Evolutionary conservation across 1,140 invertebrate species (phyloP).

Genomic region (Galleria mellonella): DNA sequence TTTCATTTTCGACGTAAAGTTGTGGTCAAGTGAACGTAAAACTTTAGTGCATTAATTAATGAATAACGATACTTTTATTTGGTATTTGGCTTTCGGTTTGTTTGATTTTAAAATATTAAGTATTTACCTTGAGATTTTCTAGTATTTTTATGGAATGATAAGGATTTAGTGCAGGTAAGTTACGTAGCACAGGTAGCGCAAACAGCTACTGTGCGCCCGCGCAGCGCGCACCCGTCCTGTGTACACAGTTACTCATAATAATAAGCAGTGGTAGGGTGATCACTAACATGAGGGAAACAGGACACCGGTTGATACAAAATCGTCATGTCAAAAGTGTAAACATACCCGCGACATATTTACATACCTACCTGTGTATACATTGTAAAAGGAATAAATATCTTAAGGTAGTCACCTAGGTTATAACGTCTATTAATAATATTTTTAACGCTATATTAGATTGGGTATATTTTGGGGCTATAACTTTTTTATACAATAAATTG

Average conservation of each 20-base stretch:
- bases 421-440: too few relatives aligned
- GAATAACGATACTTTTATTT: not conserved
- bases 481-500: too few relatives aligned
- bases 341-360: too few relatives aligned
- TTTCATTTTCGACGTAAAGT: constrained; percentile 46
- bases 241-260: constrained; percentile 49
- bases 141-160: constrained; percentile 61
- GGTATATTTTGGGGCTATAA: too few relatives aligned
- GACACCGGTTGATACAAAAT: too few relatives aligned
- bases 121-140: constrained; percentile 50
- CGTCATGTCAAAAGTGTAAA: too few relatives aligned
- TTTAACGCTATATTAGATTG: too few relatives aligned
- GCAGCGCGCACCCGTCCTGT: constrained; percentile 28
- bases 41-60: constrained; percentile 16
- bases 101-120: constrained; percentile 43
- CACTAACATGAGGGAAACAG: constrained; percentile 4
- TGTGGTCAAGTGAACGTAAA: constrained; percentile 49
- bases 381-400: too few relatives aligned
- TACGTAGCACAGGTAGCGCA: constrained; percentile 64
- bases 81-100: constrained; percentile 15
- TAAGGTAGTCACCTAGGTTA: too few relatives aligned
- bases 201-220: constrained; percentile 48
- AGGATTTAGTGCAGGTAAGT: constrained; percentile 51
- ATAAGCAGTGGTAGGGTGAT: constrained; percentile 21
- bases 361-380: too few relatives aligned